phyloP scores from a whole-genome alignment of 2,113 vertebrate species.

The Centrocercus urophasianus region DNA sequence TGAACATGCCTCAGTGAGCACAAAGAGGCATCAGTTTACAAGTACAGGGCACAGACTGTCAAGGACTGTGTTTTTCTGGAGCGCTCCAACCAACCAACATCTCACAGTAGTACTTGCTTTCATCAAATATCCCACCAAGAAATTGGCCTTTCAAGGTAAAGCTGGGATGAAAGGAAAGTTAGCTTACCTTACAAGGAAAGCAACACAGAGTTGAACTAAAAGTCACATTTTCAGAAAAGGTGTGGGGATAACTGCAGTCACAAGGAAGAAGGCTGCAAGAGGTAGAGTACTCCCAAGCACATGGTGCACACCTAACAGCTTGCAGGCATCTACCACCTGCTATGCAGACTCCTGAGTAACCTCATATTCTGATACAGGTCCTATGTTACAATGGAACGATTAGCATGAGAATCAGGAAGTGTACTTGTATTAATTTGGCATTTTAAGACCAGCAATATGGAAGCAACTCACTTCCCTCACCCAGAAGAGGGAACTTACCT shows the following conservation, averaged over 20 bases:
- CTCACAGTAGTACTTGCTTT: background rate
- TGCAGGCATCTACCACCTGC: background rate
- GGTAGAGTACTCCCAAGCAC: background rate
- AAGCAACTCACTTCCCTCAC: background rate
- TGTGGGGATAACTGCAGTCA: background rate
- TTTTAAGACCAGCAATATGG: background rate
- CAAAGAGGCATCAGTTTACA: background rate
- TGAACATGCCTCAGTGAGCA: background rate
- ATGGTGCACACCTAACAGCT: background rate
- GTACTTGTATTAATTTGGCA: background rate
- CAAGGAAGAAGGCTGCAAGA: background rate
- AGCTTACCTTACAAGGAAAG: background rate
- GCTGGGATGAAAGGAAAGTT: no score
- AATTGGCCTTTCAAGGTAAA: background rate
- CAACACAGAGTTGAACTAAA: background rate
- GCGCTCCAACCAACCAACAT: background rate
- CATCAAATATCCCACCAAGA: background rate
- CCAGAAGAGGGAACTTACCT: background rate
- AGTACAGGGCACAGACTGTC: background rate
- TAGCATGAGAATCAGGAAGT: fast-evolving
- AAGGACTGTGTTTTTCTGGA: fast-evolving
- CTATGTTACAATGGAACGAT: background rate
- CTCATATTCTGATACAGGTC: background rate
- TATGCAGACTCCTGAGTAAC: background rate
- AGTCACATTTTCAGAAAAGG: background rate